Conservation (phyloP, 2,888 invertebrate genomes). For the Zygaena filipendulae region DNA sequence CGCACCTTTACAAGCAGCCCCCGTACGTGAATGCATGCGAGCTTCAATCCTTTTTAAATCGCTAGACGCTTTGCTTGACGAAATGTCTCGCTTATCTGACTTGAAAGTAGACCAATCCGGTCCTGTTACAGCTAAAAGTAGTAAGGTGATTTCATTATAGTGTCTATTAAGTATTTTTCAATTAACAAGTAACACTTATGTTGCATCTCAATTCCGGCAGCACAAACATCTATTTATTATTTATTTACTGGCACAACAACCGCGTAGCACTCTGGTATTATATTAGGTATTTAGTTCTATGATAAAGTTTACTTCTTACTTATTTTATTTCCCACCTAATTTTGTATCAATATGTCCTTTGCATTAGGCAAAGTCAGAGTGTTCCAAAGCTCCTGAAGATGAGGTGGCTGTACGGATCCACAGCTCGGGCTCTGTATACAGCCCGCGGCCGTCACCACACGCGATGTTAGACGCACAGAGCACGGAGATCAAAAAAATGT, state of each 20-base stretch:
- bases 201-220: too few relatives aligned
- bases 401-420: conserved; percentile 46
- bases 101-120: too few relatives aligned
- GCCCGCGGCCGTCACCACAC: conserved; percentile 37
- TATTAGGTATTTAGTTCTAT: too few relatives aligned
- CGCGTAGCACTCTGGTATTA: too few relatives aligned
- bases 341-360: too few relatives aligned
- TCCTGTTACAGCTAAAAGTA: conserved; percentile 31
- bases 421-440: conserved; percentile 44
- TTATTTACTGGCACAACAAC: too few relatives aligned
- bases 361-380: conserved; percentile 42
- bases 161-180: too few relatives aligned
- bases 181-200: too few relatives aligned
- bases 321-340: too few relatives aligned
- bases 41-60: conserved; percentile 43
- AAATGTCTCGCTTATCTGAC: conserved; percentile 31
- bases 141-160: too few relatives aligned
- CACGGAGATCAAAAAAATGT: conserved; percentile 43
- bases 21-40: conserved; percentile 34
- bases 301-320: too few relatives aligned
- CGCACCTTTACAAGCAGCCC: conserved; percentile 72
- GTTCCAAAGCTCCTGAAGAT: conserved; percentile 35
- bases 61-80: conserved; percentile 41
- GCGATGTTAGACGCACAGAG: conserved; percentile 30
- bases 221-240: too few relatives aligned